A percentile compares a stretch with the other conserved stretches of the same genome.
Conservation (phyloP, 2,113 vertebrate genomes). For the Neolamprologus devosi region DNA sequence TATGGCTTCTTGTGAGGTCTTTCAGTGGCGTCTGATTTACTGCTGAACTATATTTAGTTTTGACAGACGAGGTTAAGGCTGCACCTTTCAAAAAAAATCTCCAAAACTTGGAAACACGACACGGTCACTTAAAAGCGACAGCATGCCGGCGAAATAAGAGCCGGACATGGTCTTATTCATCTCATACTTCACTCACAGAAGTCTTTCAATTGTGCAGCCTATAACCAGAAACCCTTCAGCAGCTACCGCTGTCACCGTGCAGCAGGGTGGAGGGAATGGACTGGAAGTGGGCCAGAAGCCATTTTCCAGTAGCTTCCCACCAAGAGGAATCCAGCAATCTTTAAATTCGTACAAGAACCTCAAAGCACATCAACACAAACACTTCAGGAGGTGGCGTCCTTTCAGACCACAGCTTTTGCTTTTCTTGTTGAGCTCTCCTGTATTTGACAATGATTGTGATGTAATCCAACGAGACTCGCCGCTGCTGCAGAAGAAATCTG, state of each 20-base stretch:
- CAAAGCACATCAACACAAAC: not conserved
- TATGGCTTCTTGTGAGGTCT: not conserved
- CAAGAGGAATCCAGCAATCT: not conserved
- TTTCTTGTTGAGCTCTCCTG: not conserved
- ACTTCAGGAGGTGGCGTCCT: not conserved
- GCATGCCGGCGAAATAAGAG: not conserved
- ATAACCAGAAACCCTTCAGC: not conserved
- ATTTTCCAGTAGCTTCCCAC: not conserved
- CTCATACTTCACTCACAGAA: not conserved
- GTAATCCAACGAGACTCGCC: not conserved
- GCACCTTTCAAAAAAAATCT: not conserved
- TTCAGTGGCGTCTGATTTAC: not conserved
- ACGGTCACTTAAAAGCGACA: not conserved
- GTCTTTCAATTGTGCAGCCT: not conserved
- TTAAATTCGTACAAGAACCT: not conserved
- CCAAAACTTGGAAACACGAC: not conserved
- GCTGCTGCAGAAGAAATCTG: not conserved
- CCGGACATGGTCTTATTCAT: not conserved
- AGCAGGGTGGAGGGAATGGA: not conserved
- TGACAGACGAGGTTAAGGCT: not conserved
- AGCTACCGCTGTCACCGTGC: not conserved
- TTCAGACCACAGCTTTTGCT: not conserved
- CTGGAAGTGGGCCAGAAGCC: not conserved
- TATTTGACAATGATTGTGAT: not conserved
- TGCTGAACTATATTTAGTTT: not conserved